Base-by-base conservation (phyloP, 2,888 invertebrate species). In the Dilophus febrilis region DNA sequence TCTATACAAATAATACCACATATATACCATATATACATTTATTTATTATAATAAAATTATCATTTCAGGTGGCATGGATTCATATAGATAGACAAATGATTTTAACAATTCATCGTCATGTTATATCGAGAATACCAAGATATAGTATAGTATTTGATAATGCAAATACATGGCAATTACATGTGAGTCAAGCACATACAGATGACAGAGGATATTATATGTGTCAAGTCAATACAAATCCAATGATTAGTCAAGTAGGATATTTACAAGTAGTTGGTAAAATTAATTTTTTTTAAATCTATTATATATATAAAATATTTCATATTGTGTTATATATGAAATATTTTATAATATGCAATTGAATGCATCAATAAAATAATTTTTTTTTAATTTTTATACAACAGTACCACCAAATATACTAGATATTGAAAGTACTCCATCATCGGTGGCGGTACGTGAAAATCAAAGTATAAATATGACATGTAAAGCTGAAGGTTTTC, bases 1-100 rank as follows among this genome's bases (percentile, higher is more conserved):
- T n/a, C n/a, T n/a, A n/a, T n/a, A n/a, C n/a, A n/a, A n/a, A n/a
- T n/a, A n/a, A n/a, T n/a, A n/a, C n/a, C n/a, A n/a, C n/a, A n/a
- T n/a, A n/a, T n/a, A n/a, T n/a, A n/a, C n/a, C n/a, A n/a, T n/a
- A n/a, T n/a, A n/a, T n/a, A n/a, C n/a, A n/a, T n/a, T n/a, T n/a
- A n/a, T n/a, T n/a, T n/a, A n/a, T 6, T 8, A 22, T 22, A 22
- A 22, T 22, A 22, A 6, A 22, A 22, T 22, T 22, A 22, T 22
- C 22, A 22, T 22, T 22, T 22, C 64, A 91, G 90, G 87, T 91
- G 53, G 90, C 90, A 46, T 91, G 90, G 90, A 82, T 90, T 53
- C 88, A 90, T 65, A 87, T 91, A 56, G 88, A 90, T 64, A 75
- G 88, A 38, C 86, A 90, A 67, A 88, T 90, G 84, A 82, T 91